phyloP scores from a whole-genome alignment of 2,888 invertebrate genomes.

The Ectropis crepuscularia region DNA sequence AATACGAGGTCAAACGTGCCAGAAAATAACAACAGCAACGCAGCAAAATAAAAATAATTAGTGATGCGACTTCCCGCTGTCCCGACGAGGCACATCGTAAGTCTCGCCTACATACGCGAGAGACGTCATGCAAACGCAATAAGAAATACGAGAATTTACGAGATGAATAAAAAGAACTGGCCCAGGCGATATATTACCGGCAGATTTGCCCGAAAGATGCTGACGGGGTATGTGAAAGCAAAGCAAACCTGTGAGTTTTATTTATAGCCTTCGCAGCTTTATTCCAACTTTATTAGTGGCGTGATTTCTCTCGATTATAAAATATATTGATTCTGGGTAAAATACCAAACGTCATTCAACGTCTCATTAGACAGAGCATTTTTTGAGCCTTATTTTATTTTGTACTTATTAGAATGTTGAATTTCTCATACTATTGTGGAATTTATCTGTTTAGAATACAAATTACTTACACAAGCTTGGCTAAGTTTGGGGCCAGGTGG shows the following conservation, averaged over 20 bases:
- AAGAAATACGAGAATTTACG: constrained; percentile 65
- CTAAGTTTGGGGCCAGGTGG: too few species aligned
- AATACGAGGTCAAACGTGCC: constrained; percentile 40
- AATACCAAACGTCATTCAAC: background rate
- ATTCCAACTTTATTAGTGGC: constrained; percentile 31
- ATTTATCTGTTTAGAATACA: too few species aligned
- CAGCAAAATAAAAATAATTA: constrained; percentile 59
- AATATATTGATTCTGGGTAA: constrained; percentile 1
- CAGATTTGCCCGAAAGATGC: constrained; percentile 66
- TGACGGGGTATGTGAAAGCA: constrained; percentile 57
- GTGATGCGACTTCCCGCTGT: constrained; percentile 60
- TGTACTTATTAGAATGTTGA: background rate
- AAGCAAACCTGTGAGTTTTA: constrained; percentile 36
- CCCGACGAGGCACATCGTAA: constrained; percentile 54
- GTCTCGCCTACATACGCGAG: constrained; percentile 61
- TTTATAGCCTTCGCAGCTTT: constrained; percentile 14
- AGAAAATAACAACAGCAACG: constrained; percentile 28
- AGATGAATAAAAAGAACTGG: constrained; percentile 61
- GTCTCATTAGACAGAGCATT: constrained; percentile 8
- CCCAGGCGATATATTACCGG: constrained; percentile 60
- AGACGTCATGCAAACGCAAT: constrained; percentile 61
- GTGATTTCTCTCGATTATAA: constrained; percentile 8
- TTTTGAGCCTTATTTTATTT: background rate
- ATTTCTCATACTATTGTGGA: too few species aligned
- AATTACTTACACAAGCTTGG: too few species aligned